A percentile compares a stretch with the other conserved stretches of the same genome.
Evolutionary conservation across 2,113 vertebrate species (phyloP).

Genomic region (Balaenoptera acutorostrata): DNA sequence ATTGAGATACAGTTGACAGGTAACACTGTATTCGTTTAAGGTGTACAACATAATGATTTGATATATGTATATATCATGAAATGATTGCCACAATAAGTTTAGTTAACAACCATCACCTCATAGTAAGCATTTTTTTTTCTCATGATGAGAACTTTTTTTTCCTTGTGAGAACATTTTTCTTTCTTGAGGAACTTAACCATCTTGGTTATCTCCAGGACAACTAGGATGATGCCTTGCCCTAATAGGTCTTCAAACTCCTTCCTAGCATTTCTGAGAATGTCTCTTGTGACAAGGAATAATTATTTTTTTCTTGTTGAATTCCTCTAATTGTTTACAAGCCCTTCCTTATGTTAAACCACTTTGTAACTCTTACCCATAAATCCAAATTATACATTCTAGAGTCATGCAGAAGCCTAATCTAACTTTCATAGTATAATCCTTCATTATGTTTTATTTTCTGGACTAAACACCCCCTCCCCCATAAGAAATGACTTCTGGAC

Average conservation of each 20-base stretch:
- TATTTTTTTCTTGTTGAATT: conserved; percentile 7
- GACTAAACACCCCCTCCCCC: not conserved
- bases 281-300: not conserved
- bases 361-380: not conserved
- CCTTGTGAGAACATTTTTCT: not conserved
- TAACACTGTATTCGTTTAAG: not conserved
- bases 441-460: not conserved
- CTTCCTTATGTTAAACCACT: not conserved
- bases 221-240: not conserved
- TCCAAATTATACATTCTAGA: not conserved
- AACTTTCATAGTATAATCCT: not conserved
- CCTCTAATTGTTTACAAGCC: not conserved
- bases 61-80: not conserved
- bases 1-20: not conserved
- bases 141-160: not conserved
- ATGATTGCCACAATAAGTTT: not conserved
- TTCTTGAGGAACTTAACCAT: not conserved
- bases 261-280: conserved; percentile 6
- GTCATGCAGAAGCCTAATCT: not conserved
- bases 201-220: not conserved
- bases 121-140: not conserved
- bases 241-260: not conserved
- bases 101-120: not conserved
- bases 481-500: not conserved
- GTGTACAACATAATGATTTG: not conserved